Evolutionary conservation across 2,797 vertebrate genomes (phyloP).

Genomic region (Phalloptychus januarius): DNA sequence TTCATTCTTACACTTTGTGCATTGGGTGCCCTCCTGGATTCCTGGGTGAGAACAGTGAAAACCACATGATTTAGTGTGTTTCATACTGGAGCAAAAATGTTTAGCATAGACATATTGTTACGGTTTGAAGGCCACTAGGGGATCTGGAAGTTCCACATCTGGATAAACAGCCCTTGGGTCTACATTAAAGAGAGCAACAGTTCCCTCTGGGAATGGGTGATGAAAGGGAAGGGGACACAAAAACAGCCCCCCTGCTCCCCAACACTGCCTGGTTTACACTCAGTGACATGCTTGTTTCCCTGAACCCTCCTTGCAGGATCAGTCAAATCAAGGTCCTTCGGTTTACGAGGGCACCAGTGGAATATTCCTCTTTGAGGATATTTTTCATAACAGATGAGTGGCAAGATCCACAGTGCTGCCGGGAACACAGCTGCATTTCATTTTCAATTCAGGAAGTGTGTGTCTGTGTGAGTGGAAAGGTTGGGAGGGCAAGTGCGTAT

Average conservation of each 20-base stretch:
- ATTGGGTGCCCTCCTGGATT: slow-evolving; percentile 96
- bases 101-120: slow-evolving; percentile 37
- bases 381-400: slow-evolving; percentile 68
- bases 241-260: slow-evolving; percentile 18
- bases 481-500: slow-evolving; percentile 16
- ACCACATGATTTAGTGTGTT: slow-evolving; percentile 17
- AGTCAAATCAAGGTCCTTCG: slow-evolving; percentile 16
- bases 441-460: slow-evolving; percentile 72
- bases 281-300: slow-evolving; percentile 85
- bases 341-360: slow-evolving; percentile 36
- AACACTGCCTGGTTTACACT: slow-evolving; percentile 76
- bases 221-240: slow-evolving; percentile 82
- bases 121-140: slow-evolving; percentile 32
- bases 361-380: slow-evolving; percentile 56
- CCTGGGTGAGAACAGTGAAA: slow-evolving; percentile 78
- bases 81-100: slow-evolving; percentile 20
- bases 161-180: slow-evolving; percentile 85
- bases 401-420: slow-evolving; percentile 55
- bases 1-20: slow-evolving; percentile 96
- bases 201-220: slow-evolving; percentile 73
- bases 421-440: slow-evolving; percentile 78
- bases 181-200: slow-evolving; percentile 86
- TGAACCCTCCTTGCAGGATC: slow-evolving; percentile 49
- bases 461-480: slow-evolving; percentile 33
- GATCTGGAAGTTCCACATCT: slow-evolving; percentile 83